Percentiles rank a stretch among this genome's conserved stretches.
Conservation (phyloP, 2,797 vertebrate genomes). For the Galago senegalensis region DNA sequence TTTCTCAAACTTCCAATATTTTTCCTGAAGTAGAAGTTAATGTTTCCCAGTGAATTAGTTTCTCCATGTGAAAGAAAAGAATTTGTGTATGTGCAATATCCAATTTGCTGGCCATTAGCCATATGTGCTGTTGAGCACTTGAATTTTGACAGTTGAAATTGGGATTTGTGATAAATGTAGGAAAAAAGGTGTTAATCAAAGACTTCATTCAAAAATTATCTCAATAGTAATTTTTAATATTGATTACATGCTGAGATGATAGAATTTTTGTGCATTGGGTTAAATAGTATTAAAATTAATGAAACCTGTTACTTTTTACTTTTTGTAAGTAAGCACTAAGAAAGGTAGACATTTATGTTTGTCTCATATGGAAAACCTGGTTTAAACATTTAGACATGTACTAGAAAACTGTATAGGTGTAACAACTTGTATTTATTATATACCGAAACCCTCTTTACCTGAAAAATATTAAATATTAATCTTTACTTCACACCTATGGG, state of each 20-base stretch:
- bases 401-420: background rate
- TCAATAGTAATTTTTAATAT: conserved; percentile 35
- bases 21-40: background rate
- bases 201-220: background rate
- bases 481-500: background rate
- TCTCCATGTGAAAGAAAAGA: background rate
- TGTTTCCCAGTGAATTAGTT: background rate
- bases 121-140: background rate
- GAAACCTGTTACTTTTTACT: background rate
- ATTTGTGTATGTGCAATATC: background rate
- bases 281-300: conserved; percentile 33
- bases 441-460: background rate
- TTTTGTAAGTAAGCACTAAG: background rate
- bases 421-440: background rate
- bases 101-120: fast-evolving
- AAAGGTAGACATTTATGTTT: background rate
- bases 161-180: background rate
- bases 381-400: background rate
- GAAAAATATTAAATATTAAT: background rate
- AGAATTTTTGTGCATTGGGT: background rate
- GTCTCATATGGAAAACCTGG: background rate
- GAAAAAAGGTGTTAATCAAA: background rate
- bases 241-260: background rate
- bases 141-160: background rate
- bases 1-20: conserved; percentile 35